These are phyloP conservation scores for Caenorhabditis macrosperma DNA, from an alignment of 2,888 invertebrate genomes.

Conservation along the genomic window DNA sequence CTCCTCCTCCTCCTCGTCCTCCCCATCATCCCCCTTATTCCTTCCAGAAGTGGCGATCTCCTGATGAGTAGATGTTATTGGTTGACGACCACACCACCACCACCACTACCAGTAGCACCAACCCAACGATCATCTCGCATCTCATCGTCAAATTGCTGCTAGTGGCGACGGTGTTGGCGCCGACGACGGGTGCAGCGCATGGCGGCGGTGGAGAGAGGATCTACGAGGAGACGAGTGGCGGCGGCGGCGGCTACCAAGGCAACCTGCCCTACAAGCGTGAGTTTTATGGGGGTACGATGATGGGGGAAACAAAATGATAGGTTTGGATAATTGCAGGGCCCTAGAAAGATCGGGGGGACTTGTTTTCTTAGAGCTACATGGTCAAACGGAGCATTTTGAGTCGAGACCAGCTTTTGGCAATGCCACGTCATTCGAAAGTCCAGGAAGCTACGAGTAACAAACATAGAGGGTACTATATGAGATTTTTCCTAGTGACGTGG, in stretches of 20 bases:
- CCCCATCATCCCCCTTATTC: neutral
- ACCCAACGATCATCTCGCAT: slow-evolving; percentile 10
- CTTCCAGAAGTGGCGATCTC: slow-evolving; percentile 46
- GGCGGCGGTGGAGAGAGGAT: slow-evolving; percentile 14
- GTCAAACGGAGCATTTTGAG: too few relatives aligned
- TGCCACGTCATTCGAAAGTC: too few relatives aligned
- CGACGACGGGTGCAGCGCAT: neutral
- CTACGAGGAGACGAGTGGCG: slow-evolving; percentile 10
- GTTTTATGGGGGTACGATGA: neutral
- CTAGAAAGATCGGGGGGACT: too few relatives aligned
- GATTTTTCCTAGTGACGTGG: too few relatives aligned
- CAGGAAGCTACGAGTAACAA: too few relatives aligned
- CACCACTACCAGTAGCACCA: slow-evolving; percentile 16
- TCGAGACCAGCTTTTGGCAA: too few relatives aligned
- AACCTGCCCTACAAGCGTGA: slow-evolving; percentile 56
- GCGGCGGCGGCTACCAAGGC: slow-evolving; percentile 15
- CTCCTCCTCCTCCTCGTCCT: too few relatives aligned
- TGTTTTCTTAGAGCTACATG: too few relatives aligned
- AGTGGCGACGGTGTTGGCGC: slow-evolving; percentile 7
- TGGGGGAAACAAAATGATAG: too few relatives aligned
- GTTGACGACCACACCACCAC: slow-evolving; percentile 44
- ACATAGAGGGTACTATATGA: too few relatives aligned
- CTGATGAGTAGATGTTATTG: slow-evolving; percentile 63
- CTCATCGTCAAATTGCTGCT: slow-evolving; percentile 17
- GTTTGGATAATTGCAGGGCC: too few relatives aligned